phyloP scores from a whole-genome alignment of 1,140 invertebrate genomes.

The Drosophila guanche region DNA sequence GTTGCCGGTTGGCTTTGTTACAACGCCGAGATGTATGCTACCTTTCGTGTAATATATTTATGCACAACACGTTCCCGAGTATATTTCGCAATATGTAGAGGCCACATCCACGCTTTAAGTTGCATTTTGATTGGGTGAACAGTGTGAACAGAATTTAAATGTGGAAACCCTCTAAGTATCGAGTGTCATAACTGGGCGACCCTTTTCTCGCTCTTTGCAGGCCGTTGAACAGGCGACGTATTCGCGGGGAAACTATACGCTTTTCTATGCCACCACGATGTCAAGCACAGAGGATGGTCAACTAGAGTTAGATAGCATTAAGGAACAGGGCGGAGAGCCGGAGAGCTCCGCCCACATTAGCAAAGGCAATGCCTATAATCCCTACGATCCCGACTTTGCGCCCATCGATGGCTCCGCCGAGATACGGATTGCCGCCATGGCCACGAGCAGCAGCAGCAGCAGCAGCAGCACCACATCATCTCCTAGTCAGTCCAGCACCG shows the following conservation, averaged over 20 bases:
- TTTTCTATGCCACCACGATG: constrained; percentile 78
- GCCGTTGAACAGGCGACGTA: constrained; percentile 75
- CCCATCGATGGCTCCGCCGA: constrained; percentile 66
- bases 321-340: constrained; percentile 40
- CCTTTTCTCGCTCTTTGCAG: constrained; percentile 40
- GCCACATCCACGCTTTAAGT: constrained; percentile 61
- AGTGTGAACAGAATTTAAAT: constrained; percentile 66
- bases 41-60: constrained; percentile 67
- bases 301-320: constrained; percentile 73
- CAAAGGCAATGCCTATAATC: constrained; percentile 68
- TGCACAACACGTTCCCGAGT: constrained; percentile 68
- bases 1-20: constrained; percentile 32
- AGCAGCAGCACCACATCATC: constrained; percentile 24
- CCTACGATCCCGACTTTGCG: constrained; percentile 71
- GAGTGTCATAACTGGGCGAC: constrained; percentile 34
- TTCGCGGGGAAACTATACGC: constrained; percentile 81
- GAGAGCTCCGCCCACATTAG: constrained; percentile 15
- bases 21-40: constrained; percentile 50
- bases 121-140: constrained; percentile 73
- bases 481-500: constrained; percentile 17
- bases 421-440: constrained; percentile 55
- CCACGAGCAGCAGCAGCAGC: constrained; percentile 26
- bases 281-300: constrained; percentile 74
- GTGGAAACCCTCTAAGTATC: constrained; percentile 38
- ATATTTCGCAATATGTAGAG: constrained; percentile 60